These are phyloP conservation scores for Coenonympha arcania DNA, from an alignment of 2,888 invertebrate genomes.

Conservation along the genomic window DNA sequence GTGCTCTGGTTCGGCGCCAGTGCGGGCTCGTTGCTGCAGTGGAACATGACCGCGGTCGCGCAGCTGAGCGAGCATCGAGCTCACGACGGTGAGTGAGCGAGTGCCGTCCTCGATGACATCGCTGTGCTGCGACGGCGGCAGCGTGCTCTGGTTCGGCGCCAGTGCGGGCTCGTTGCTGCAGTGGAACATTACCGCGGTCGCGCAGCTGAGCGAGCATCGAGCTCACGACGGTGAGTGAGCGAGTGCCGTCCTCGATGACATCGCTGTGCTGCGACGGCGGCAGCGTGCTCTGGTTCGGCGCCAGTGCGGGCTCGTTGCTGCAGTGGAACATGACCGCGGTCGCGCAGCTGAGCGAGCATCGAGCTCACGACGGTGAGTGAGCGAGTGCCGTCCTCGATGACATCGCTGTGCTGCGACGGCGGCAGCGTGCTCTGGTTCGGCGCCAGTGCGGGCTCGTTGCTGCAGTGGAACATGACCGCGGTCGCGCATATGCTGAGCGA, in stretches of 20 bases:
- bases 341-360: too few species aligned
- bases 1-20: too few species aligned
- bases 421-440: slow-evolving; percentile 65
- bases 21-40: too few species aligned
- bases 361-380: too few species aligned
- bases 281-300: too few species aligned
- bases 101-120: slow-evolving; percentile 54
- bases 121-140: slow-evolving; percentile 59
- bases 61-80: too few species aligned
- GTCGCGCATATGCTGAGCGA: slow-evolving; percentile 61
- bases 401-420: slow-evolving; percentile 63
- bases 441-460: slow-evolving; percentile 57
- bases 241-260: too few species aligned
- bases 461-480: slow-evolving; percentile 69
- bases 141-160: slow-evolving; percentile 67
- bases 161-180: slow-evolving; percentile 54
- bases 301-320: too few species aligned
- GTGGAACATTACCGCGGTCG: slow-evolving; percentile 70
- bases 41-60: too few species aligned
- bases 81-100: too few species aligned
- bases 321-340: too few species aligned
- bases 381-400: slow-evolving; percentile 49
- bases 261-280: too few species aligned
- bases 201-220: slow-evolving; percentile 55
- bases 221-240: slow-evolving; percentile 48